Conservation (phyloP, 2,888 invertebrate species). For the Leptura quadrifasciata region DNA sequence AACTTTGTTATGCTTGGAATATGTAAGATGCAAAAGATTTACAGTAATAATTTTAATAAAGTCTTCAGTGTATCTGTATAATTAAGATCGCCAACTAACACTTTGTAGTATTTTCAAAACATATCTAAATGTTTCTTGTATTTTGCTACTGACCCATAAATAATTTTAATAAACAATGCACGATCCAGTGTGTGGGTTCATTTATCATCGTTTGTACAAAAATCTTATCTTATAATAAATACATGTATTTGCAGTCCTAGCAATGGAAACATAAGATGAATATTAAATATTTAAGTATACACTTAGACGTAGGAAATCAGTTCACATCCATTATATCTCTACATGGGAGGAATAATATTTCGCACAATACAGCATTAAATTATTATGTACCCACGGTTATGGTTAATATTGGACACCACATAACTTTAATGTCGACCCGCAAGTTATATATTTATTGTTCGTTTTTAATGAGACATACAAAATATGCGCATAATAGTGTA, state of each 20-base stretch:
- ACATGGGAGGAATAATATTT: neutral
- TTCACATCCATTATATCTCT: neutral
- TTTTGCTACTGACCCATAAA: no score
- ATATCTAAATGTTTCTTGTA: no score
- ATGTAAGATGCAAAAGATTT: no score
- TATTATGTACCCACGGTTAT: neutral
- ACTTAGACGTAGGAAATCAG: neutral
- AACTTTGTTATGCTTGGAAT: no score
- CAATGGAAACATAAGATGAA: neutral
- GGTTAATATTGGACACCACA: neutral
- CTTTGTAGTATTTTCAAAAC: no score
- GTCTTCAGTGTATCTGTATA: no score
- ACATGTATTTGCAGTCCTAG: neutral
- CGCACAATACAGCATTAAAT: neutral
- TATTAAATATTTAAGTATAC: neutral
- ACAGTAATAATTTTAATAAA: no score
- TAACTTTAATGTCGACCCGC: neutral
- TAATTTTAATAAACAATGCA: no score
- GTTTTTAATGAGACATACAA: neutral
- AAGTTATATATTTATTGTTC: neutral
- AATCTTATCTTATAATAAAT: neutral
- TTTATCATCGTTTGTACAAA: no score
- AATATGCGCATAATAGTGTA: no score
- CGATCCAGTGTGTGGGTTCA: no score
- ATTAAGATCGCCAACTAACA: no score